Evolutionary conservation across 2,797 vertebrate species (phyloP), one percentile per base, ranked within the genome.

Genomic region (Helicolenus hilgendorfi): DNA sequence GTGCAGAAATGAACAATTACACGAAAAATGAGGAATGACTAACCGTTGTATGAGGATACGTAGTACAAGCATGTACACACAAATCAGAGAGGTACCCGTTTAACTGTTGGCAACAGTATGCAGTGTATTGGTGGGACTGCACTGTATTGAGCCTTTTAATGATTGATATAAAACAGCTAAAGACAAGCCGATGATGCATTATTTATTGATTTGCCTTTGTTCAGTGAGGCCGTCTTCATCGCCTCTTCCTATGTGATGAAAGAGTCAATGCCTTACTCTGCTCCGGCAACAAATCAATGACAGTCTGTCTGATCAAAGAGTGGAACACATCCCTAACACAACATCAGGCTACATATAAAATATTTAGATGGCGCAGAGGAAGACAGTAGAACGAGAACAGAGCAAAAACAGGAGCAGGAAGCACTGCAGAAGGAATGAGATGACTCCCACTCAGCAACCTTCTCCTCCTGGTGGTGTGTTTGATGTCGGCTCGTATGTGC

Each of bases 331-430:
- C 89, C 88, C 88, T 79, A 87, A 94, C 92, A 94, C 82, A 91
- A 90, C 92, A 91, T 86, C 89, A 89, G 91, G 91, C 90, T 82
- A 59, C 24, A n/a, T 84, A 94, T 97, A 55, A 97, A 97, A 95
- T 96, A 97, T 96, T 97, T 92, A 96, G 82, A 86, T 79, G 77
- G 65, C 72, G 86, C 89, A 92, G 89, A 95, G 92, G 91, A 97
- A 97, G 94, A 96, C 94, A 92, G 93, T 83, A 81, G 86, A 93
- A 72, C 31, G 9, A 82, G 85, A 92, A 89, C 81, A 87, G 93
- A 87, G 83, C 53, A 64, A 77, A 55, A 91, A 69, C 27, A 0
- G 75, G 79, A 91, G 89, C 77, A 93, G 91, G 95, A 95, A 92
- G 89, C 77, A 65, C 88, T 89, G 89, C 88, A 83, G 88, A 91